Evolutionary conservation across 1,140 invertebrate genomes (phyloP), one percentile per base, ranked within the genome.

Genomic region (Whitmania pigra): DNA sequence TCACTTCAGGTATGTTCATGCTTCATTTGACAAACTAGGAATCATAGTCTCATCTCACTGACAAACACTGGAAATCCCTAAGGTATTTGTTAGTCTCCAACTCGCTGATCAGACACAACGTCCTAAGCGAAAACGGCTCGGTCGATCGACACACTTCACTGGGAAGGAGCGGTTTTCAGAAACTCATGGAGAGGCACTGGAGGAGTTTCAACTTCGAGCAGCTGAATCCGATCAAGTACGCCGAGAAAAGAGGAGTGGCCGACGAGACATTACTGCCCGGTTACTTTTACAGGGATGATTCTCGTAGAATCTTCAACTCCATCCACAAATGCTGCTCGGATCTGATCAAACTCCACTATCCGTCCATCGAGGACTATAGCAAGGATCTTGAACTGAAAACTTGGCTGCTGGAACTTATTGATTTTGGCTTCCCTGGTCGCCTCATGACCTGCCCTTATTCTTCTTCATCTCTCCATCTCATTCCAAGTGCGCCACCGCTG

Each of bases 261-360:
- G 60, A 67, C 49, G 71, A 40, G 22, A n/a, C 9, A 15, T 22
- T 69, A 20, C 71, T 72, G 7, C 71, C 71, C 6, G 57, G 57
- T 13, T 72, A 72, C 43, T 49, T 72, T 29, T 72, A 72, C 71
- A 69, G 71, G 25, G 71, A 72, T 27, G 71, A 72, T 49, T 25
- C 53, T 9, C 11, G 27, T 11, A 15, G 66, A 15, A 20, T 72
- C 15, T 72, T 22, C 31, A 31, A 68, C 3, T 25, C 13, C 40
- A 69, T 72, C 27, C 31, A 17, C 36, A 53, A 43, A 15, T 72
- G 29, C 71, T 72, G 71, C 31, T 15, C n/a, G 22, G 27, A 72
- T 9, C 15, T 72, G 22, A 57, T 72, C 36, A 49, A 63, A 27
- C 4, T 69, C 27, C 57, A 63, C 43, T 72, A 72, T 49, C n/a